A percentile compares a stretch with the other conserved stretches of the same genome.
phyloP scores from a whole-genome alignment of 2,888 invertebrate genomes.

The Cremastinae sp. region DNA sequence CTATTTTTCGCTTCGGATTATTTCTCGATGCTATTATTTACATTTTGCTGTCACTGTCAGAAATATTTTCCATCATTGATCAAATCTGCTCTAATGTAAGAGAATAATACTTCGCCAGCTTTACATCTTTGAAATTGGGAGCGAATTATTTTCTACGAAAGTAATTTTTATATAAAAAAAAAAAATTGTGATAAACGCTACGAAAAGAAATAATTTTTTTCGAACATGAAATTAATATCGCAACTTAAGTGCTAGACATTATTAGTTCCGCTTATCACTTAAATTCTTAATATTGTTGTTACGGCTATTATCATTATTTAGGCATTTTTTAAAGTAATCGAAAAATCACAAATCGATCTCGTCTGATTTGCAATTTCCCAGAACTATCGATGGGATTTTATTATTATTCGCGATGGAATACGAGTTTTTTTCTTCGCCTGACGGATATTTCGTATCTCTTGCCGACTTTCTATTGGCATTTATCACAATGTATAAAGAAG shows the following conservation, averaged over 20 bases:
- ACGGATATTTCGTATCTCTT: slow-evolving; percentile 22
- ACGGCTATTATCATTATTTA: slow-evolving; percentile 42
- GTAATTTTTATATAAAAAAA: background rate
- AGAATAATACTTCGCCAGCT: background rate
- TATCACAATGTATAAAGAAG: slow-evolving; percentile 33
- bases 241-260: slow-evolving; percentile 33
- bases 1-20: slow-evolving; percentile 24
- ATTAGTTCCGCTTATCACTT: slow-evolving; percentile 36
- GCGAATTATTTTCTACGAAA: background rate
- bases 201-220: background rate
- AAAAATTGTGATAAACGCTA: background rate
- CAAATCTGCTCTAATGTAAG: background rate
- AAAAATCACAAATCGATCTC: slow-evolving; percentile 46
- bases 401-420: slow-evolving; percentile 1
- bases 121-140: background rate
- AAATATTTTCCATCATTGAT: slow-evolving; percentile 2
- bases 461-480: slow-evolving; percentile 27
- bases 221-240: slow-evolving; percentile 25
- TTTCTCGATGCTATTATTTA: slow-evolving; percentile 42
- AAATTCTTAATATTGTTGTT: slow-evolving; percentile 43
- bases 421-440: slow-evolving; percentile 6
- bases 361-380: slow-evolving; percentile 21
- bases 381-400: slow-evolving; percentile 34
- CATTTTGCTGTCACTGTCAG: slow-evolving; percentile 27
- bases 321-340: slow-evolving; percentile 33